Conservation (phyloP, 1,140 invertebrate species). For the Pseudomyrmex flavicornis region DNA sequence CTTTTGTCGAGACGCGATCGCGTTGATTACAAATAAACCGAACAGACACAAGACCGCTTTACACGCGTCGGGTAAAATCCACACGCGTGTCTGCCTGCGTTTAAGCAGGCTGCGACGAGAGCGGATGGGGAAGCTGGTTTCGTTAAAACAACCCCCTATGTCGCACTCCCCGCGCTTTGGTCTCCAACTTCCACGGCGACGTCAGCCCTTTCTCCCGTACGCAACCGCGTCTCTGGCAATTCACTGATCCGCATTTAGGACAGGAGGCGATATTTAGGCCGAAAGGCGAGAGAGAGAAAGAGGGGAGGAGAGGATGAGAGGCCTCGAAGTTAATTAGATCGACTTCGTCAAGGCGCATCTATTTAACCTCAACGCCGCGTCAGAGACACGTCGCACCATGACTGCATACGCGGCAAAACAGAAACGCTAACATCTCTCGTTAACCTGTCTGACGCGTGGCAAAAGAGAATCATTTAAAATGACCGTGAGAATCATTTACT, state of each 20-base stretch:
- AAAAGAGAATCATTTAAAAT: background rate
- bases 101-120: conserved; percentile 47
- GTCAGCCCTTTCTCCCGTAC: conserved; percentile 58
- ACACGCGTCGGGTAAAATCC: conserved; percentile 52
- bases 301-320: conserved; percentile 52
- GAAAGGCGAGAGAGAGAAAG: conserved; percentile 58
- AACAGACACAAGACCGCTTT: conserved; percentile 62
- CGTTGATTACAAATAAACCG: conserved; percentile 76
- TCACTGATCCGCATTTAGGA: conserved; percentile 68
- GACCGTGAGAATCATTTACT: no score
- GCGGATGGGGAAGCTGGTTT: conserved; percentile 40
- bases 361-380: conserved; percentile 65
- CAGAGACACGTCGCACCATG: conserved; percentile 46
- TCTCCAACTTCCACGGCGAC: conserved; percentile 52
- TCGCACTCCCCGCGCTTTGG: conserved; percentile 17
- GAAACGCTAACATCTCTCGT: background rate
- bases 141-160: conserved; percentile 64
- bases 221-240: conserved; percentile 60
- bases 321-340: conserved; percentile 75
- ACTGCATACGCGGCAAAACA: conserved; percentile 29
- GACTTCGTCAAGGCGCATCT: conserved; percentile 69
- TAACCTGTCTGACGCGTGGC: background rate
- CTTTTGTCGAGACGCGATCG: conserved; percentile 57
- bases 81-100: conserved; percentile 51
- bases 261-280: conserved; percentile 67